A percentile compares a stretch with the other conserved stretches of the same genome.
These are phyloP conservation scores for Chaetura pelagica DNA, from an alignment of 2,113 vertebrate species.

Conservation along the genomic window DNA sequence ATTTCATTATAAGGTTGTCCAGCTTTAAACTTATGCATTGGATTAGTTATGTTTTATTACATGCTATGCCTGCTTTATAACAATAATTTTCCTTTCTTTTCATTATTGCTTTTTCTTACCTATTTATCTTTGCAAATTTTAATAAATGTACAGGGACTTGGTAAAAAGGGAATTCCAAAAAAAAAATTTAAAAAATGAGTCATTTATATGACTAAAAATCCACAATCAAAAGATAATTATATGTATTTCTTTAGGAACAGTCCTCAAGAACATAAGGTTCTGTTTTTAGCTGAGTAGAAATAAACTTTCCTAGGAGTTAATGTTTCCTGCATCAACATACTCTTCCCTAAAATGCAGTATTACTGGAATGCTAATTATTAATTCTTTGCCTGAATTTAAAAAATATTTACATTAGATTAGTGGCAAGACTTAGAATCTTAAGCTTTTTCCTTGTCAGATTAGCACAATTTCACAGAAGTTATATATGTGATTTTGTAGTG, in stretches of 20 bases:
- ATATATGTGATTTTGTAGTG: neutral
- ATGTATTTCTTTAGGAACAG: neutral
- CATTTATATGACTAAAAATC: neutral
- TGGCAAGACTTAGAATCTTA: neutral
- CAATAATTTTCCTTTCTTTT: neutral
- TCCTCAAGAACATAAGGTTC: neutral
- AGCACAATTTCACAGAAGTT: neutral
- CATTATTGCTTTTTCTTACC: neutral
- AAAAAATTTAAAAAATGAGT: rapidly evolving
- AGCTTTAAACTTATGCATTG: neutral
- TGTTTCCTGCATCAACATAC: neutral
- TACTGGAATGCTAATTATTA: neutral
- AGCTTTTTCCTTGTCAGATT: neutral
- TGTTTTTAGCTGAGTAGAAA: neutral
- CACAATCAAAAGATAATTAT: neutral
- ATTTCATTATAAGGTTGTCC: neutral
- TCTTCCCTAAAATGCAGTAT: neutral
- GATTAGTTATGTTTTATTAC: neutral
- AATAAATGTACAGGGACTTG: neutral
- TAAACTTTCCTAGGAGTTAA: neutral
- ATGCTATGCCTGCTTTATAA: neutral
- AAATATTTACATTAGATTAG: neutral
- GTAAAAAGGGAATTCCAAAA: neutral
- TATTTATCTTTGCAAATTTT: neutral
- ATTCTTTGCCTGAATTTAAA: neutral